Evolutionary conservation across 1,140 invertebrate genomes (phyloP).

Genomic region (Monomorium pharaonis): DNA sequence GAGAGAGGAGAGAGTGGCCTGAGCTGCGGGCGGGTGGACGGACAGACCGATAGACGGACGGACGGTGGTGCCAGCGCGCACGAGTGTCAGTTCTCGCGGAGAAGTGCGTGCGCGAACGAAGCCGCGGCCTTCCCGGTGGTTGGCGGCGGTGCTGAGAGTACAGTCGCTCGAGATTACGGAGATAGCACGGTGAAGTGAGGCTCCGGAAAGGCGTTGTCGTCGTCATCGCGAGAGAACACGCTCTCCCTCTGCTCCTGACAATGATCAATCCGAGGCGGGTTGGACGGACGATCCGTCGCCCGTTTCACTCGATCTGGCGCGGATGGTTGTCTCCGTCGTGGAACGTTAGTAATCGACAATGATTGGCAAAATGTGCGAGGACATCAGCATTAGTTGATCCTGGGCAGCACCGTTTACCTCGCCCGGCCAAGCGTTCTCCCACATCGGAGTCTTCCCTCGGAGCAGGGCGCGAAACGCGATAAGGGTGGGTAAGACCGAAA

Average conservation of each 20-base stretch:
- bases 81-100: constrained; percentile 61
- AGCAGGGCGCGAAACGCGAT: neutral
- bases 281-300: constrained; percentile 2
- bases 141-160: constrained; percentile 15
- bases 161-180: neutral
- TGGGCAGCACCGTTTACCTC: neutral
- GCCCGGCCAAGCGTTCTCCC: neutral
- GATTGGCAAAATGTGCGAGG: constrained; percentile 56
- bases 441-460: neutral
- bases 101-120: constrained; percentile 58
- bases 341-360: constrained; percentile 56
- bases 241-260: constrained; percentile 2
- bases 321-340: constrained; percentile 12
- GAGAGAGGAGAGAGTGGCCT: constrained; percentile 32
- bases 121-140: constrained; percentile 1
- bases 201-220: constrained; percentile 65
- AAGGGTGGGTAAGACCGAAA: constrained; percentile 29
- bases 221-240: constrained; percentile 20
- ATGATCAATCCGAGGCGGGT: constrained; percentile 1
- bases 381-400: constrained; percentile 58
- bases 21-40: neutral
- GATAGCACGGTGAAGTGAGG: constrained; percentile 5
- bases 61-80: constrained; percentile 39
- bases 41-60: neutral
- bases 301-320: neutral